phyloP scores from a whole-genome alignment of 2,113 vertebrate species.

The Pithys albifrons region DNA sequence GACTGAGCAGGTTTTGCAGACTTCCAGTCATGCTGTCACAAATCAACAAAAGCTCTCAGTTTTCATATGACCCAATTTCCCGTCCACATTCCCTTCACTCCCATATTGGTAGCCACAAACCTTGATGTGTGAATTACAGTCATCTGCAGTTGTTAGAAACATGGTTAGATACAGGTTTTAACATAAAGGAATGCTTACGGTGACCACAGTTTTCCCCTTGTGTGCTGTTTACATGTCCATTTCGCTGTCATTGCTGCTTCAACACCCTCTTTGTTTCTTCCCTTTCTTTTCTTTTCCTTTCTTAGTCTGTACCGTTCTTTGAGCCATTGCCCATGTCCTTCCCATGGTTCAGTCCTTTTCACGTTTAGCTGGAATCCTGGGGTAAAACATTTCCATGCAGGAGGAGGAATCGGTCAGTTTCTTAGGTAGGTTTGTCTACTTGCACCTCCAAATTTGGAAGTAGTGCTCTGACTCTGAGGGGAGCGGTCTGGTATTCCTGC shows the following conservation, averaged over 20 bases:
- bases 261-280: neutral
- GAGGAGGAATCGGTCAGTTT: neutral
- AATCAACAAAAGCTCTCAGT: neutral
- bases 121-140: neutral
- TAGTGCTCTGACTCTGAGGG: neutral
- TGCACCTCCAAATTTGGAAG: neutral
- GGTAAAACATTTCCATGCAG: neutral
- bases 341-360: neutral
- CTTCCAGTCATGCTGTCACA: neutral
- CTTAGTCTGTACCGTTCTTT: neutral
- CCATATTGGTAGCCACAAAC: neutral
- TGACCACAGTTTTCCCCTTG: neutral
- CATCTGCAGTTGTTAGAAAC: neutral
- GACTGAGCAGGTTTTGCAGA: neutral
- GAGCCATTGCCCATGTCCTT: neutral
- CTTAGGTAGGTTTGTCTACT: neutral
- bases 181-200: constrained; percentile 43
- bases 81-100: neutral
- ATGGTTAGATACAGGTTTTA: neutral
- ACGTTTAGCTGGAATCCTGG: neutral
- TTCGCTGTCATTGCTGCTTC: neutral
- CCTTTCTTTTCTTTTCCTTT: neutral
- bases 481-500: neutral
- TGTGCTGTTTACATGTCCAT: neutral
- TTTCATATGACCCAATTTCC: neutral